Base-by-base conservation (phyloP, 2,888 invertebrate species). In the Ctenicera cuprea region DNA sequence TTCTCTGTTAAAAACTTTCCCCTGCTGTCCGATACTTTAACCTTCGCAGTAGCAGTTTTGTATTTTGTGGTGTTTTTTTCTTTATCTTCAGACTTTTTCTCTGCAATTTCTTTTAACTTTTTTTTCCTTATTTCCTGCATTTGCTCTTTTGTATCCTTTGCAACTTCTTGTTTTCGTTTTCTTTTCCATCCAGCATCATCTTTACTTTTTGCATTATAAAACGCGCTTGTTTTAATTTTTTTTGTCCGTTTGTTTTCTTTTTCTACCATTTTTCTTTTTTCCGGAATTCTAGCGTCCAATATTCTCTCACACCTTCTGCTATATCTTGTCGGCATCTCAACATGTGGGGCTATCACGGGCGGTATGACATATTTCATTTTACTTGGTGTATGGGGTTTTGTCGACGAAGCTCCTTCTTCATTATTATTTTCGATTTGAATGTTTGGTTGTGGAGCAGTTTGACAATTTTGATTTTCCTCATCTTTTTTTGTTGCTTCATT, bases 81-180 rank as follows among this genome's bases (percentile, higher is more conserved):
- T 71, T 33, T 52, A 8, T 50, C 12, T 1, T 62, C 18, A 18
- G 18, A 84, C 83, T 30, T 83, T 82, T 80, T 87, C 88, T 90
- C 89, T 74, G 90, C 89, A 74, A 90, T 83, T 83, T 88, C 88
- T 80, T 89, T 90, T 9, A 91, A 85, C 79, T 87, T 90, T 57
- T 86, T 87, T 77, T 88, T 89, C 30, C 90, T 84, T 81, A 86
- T 87, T 84, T 87, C 89, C 82, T 72, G 59, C 20, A 80, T 77
- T 30, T 85, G 73, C 84, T 86, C 69, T 79, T 26, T 62, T 22
- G 11, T 79, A n/a, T 62, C 14, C 16, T 38, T 62, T 5, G 12
- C 8, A 2, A 84, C 12, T 73, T 50, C 64, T 64, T 80, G 76
- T 72, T 77, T 75, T 59, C 80, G 33, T 33, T 48, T 9, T 9